Base-by-base conservation (phyloP, 2,888 invertebrate species). In the Fissipunctia ypsillon region DNA sequence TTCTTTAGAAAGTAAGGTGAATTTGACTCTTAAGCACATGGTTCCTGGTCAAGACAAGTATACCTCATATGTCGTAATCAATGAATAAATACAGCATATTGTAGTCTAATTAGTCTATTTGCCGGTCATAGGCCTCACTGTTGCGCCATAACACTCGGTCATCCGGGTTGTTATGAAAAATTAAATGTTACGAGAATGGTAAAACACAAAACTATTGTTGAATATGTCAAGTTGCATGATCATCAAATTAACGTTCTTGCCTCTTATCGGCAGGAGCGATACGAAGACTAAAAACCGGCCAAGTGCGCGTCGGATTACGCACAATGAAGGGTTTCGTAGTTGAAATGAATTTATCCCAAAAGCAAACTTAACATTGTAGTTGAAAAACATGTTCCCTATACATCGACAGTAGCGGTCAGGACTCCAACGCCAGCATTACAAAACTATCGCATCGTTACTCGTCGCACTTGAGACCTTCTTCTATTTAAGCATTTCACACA, bases 1-100 rank as follows among this genome's bases (percentile, higher is more conserved):
- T 1, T 9, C 3, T 74, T 73, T 54, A 73, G 73, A 73, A 73
- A 59, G 50, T 50, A 7, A 22, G 5, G 12, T 48, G 0, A 38
- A 54, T 50, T 16, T 70, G 19, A n/a, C 6, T 71, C 35, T 52
- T 25, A 25, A 1, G 1, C 4, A 16, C n/a, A 41, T 48, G 9
- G 48, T 57, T 71, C 35, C 60, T 71, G 52, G 22, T 73, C 35
- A 35, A 60, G 25, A n/a, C 12, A 41, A n/a, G 5, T 3, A 6
- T 48, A 31, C 38, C 50, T 61, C 16, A 5, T 60, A 35, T 43
- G 22, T 52, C 31, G 59, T 73, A 73, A 72, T 22, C 16, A 59
- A 12, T 25, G 4, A 50, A 31, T 50, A 16, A 45, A 69, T 43
- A 43, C 19, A 48, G 16, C 9, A 0, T 5, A 31, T 59, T 50